Base-by-base conservation (phyloP, 1,140 invertebrate species). In the Eumeta japonica region DNA sequence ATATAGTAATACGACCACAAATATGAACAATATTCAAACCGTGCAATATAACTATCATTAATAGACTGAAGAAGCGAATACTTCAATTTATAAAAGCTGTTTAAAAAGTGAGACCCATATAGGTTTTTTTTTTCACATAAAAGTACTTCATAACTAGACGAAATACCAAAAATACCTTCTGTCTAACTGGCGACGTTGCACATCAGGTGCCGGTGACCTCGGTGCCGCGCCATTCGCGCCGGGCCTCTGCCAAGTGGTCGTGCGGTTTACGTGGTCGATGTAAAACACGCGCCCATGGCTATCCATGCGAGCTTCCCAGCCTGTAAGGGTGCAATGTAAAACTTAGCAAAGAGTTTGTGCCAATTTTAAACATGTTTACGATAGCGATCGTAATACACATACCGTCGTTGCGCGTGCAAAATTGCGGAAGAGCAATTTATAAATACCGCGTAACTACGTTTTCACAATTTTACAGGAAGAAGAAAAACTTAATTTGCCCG, bases 271-370 rank as follows among this genome's bases (percentile, higher is more conserved):
- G 58, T 96, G 92, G 72, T 95, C 91, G 27, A 96, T 92, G 56
- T 94, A 95, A 62, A 96, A 94, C 34, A 94, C 86, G 28, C 92
- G 78, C 0, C 92, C 92, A 55, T 94, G 90, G 50, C 88, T 90
- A 59, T 96, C 92, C 71, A 94, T 91, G 33, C 92, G 81, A 1
- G 92, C 92, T 78, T 96, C 92, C 92, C 92, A 95, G 13, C 86
- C 87, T 82, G 50, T 27, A 80, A 81, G 46, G 43, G 13, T 15
- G 15, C 28, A 41, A 28, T 10, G 20, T 24, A 7, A 7, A 24
- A 24, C n/a, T n/a, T 24, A n/a, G n/a, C 5, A 24, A 24, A 24
- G 5, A 7, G 20, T 7, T n/a, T 24, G n/a, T 24, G 5, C 20
- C 20, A 24, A 24, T 24, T 5, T 5, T 24, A 24, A n/a, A n/a